Evolutionary conservation across 2,888 invertebrate genomes (phyloP).

Genomic region (Lasioglossum vierecki): DNA sequence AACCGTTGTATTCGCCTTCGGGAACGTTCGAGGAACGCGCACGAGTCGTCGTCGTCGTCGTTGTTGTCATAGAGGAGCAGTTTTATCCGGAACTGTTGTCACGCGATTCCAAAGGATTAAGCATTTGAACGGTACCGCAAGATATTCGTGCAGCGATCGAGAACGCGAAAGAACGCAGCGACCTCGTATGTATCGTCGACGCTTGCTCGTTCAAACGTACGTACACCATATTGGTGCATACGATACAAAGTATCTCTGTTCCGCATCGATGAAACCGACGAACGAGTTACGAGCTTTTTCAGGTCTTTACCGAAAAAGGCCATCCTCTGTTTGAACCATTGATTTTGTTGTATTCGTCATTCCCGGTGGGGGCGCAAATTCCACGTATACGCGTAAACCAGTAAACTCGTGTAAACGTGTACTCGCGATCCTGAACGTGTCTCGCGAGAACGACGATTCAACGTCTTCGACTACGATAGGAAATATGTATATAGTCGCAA

Average conservation of each 20-base stretch:
- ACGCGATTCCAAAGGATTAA: conserved; percentile 25
- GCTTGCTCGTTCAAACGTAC: conserved; percentile 69
- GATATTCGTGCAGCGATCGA: not conserved
- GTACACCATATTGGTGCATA: conserved; percentile 83
- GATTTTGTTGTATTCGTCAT: not conserved
- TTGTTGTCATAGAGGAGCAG: not conserved
- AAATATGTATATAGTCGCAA: conserved; percentile 26
- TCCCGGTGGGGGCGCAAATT: not conserved
- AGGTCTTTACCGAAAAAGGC: not conserved
- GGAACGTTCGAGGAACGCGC: not conserved
- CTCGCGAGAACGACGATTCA: conserved; percentile 35
- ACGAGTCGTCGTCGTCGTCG: conserved; percentile 1
- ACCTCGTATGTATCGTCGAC: conserved; percentile 40
- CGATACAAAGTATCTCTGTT: conserved; percentile 20
- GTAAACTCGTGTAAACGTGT: not conserved
- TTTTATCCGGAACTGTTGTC: not conserved
- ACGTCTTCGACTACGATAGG: conserved; percentile 10
- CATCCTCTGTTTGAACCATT: not conserved
- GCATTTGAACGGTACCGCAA: conserved; percentile 16
- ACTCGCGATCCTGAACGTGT: not conserved
- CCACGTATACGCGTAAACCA: not conserved
- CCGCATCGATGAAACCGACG: conserved; percentile 41
- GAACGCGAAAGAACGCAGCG: not conserved
- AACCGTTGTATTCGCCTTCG: not conserved
- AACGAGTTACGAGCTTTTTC: conserved; percentile 12